These are phyloP conservation scores for Drosophila histrio DNA, from an alignment of 2,888 invertebrate species.

Conservation along the genomic window DNA sequence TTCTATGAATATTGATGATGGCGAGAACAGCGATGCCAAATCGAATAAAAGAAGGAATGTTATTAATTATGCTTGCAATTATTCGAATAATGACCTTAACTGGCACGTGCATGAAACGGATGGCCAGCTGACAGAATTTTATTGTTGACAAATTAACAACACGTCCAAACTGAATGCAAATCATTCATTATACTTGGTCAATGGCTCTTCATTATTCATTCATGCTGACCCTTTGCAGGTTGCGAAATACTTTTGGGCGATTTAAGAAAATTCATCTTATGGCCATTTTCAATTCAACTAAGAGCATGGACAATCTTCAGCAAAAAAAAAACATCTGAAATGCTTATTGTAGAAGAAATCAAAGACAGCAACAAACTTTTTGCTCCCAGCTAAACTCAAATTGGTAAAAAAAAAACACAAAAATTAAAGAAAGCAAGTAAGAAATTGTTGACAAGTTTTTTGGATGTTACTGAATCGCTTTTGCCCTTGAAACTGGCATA, in stretches of 20 bases:
- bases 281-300: conserved; percentile 47
- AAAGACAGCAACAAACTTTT: conserved; percentile 43
- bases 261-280: neutral
- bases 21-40: neutral
- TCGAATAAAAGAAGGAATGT: conserved; percentile 35
- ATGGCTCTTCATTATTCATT: conserved; percentile 42
- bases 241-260: neutral
- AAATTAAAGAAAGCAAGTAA: conserved; percentile 1
- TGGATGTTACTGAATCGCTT: conserved; percentile 12
- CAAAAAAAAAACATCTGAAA: conserved; percentile 15
- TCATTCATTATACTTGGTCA: conserved; percentile 28
- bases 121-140: conserved; percentile 20
- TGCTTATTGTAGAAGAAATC: conserved; percentile 21
- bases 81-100: conserved; percentile 23
- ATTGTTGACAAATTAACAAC: conserved; percentile 52
- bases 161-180: conserved; percentile 33
- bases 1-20: conserved; percentile 60
- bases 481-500: conserved; percentile 56
- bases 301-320: conserved; percentile 31
- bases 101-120: conserved; percentile 32
- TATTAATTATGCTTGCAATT: conserved; percentile 57
- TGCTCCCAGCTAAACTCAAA: conserved; percentile 31
- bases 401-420: conserved; percentile 13
- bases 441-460: conserved; percentile 63
- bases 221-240: conserved; percentile 30